These are phyloP conservation scores for Noctilio leporinus DNA, from an alignment of 2,113 vertebrate genomes.

Conservation along the genomic window DNA sequence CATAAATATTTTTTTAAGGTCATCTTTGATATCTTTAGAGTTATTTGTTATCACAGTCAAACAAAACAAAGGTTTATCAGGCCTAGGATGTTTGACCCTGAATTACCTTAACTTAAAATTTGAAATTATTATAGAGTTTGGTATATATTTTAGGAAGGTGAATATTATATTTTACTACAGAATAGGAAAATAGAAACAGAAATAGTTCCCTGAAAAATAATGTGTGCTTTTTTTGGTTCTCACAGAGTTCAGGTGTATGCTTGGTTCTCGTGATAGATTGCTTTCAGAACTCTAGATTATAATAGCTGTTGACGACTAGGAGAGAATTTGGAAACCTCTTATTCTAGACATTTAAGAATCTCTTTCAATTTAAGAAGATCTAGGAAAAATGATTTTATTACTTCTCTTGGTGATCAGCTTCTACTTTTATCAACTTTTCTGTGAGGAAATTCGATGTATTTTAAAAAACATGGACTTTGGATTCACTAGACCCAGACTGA, in stretches of 20 bases:
- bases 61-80: not conserved
- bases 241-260: too few species aligned
- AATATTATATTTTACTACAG: not conserved
- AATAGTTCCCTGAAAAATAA: not conserved
- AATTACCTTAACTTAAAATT: not conserved
- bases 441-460: not conserved
- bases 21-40: not conserved
- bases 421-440: not conserved
- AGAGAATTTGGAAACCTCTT: not conserved
- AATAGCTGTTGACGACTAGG: not conserved
- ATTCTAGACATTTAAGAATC: not conserved
- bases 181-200: not conserved
- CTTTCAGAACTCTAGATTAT: not conserved
- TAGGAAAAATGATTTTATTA: not conserved
- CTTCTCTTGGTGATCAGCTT: not conserved
- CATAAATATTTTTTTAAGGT: not conserved
- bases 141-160: not conserved
- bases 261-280: too few species aligned
- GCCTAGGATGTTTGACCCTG: not conserved
- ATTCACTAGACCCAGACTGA: not conserved
- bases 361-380: not conserved
- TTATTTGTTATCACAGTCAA: not conserved
- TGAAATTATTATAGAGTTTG: not conserved
- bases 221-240: not conserved
- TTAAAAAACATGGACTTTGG: not conserved